Conservation (phyloP, 1,140 invertebrate species). For the Drosophila littoralis region DNA sequence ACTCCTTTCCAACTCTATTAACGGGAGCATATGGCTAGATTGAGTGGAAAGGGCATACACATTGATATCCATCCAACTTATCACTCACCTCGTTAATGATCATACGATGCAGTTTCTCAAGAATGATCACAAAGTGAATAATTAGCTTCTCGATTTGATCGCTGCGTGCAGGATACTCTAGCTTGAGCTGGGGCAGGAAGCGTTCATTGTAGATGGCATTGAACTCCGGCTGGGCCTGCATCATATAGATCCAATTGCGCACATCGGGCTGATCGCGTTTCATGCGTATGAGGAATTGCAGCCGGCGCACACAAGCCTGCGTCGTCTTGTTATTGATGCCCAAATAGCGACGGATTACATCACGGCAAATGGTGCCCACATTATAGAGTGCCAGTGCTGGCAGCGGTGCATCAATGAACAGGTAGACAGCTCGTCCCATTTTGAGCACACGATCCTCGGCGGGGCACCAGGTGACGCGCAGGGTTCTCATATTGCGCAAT, state of each 20-base stretch:
- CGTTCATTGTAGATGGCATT: slow-evolving; percentile 59
- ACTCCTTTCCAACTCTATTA: too few relatives aligned
- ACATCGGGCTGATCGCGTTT: slow-evolving; percentile 68
- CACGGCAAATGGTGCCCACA: slow-evolving; percentile 84
- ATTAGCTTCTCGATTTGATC: slow-evolving; percentile 62
- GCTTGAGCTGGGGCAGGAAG: slow-evolving; percentile 62
- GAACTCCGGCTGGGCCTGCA: slow-evolving; percentile 66
- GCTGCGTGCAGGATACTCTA: slow-evolving; percentile 51
- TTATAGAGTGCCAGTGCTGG: slow-evolving; percentile 83
- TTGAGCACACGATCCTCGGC: slow-evolving; percentile 88
- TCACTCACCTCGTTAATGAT: slow-evolving; percentile 51
- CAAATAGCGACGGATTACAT: slow-evolving; percentile 87
- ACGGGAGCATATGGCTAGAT: too few relatives aligned
- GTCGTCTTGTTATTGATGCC: slow-evolving; percentile 89
- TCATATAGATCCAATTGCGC: slow-evolving; percentile 72
- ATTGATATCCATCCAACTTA: background rate
- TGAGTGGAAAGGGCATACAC: too few relatives aligned
- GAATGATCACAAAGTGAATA: slow-evolving; percentile 66
- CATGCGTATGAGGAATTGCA: slow-evolving; percentile 83
- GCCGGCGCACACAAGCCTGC: slow-evolving; percentile 88
- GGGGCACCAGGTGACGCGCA: slow-evolving; percentile 87
- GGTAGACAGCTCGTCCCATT: slow-evolving; percentile 88
- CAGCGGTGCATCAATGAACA: slow-evolving; percentile 87
- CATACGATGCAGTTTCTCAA: slow-evolving; percentile 58
- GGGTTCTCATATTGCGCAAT: slow-evolving; percentile 87